Evolutionary conservation across 2,888 invertebrate genomes (phyloP).

Genomic region (Archips xylosteana): DNA sequence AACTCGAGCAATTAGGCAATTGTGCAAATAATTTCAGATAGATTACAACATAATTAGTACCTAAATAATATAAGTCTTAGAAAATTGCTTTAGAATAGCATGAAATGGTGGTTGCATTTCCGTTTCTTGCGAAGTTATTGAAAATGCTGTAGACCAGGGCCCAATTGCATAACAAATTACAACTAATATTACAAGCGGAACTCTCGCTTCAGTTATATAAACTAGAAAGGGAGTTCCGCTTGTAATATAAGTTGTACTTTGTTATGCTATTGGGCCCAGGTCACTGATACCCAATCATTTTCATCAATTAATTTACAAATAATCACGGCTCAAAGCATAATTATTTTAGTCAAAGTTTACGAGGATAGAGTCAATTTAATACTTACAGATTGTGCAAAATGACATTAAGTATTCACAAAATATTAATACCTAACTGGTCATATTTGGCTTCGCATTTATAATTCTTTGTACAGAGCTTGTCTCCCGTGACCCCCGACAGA

Average conservation of each 20-base stretch:
- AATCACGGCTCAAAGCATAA: conserved; percentile 19
- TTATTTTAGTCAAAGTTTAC: conserved; percentile 13
- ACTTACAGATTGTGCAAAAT: conserved; percentile 42
- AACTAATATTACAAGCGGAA: too few species aligned
- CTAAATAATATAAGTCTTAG: conserved; percentile 28
- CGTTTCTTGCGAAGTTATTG: conserved; percentile 12
- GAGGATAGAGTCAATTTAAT: conserved; percentile 35
- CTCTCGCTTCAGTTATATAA: too few species aligned
- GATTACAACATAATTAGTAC: conserved; percentile 21
- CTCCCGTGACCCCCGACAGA: neutral
- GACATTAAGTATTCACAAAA: conserved; percentile 31
- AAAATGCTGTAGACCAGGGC: conserved; percentile 14
- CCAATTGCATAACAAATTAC: too few species aligned
- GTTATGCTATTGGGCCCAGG: too few species aligned
- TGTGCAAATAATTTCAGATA: conserved; percentile 35
- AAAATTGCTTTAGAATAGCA: conserved; percentile 16
- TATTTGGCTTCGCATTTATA: conserved; percentile 66
- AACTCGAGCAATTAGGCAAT: conserved; percentile 9
- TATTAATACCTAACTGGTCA: conserved; percentile 47
- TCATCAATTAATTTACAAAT: conserved; percentile 8
- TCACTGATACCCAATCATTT: conserved; percentile 11
- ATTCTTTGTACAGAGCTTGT: neutral
- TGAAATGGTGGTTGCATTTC: conserved; percentile 9
- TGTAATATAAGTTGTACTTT: too few species aligned
- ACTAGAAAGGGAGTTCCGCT: too few species aligned